Percentiles rank a stretch among this genome's conserved stretches.
These are phyloP conservation scores for Dilophus febrilis DNA, from an alignment of 2,888 invertebrate genomes.

Conservation along the genomic window DNA sequence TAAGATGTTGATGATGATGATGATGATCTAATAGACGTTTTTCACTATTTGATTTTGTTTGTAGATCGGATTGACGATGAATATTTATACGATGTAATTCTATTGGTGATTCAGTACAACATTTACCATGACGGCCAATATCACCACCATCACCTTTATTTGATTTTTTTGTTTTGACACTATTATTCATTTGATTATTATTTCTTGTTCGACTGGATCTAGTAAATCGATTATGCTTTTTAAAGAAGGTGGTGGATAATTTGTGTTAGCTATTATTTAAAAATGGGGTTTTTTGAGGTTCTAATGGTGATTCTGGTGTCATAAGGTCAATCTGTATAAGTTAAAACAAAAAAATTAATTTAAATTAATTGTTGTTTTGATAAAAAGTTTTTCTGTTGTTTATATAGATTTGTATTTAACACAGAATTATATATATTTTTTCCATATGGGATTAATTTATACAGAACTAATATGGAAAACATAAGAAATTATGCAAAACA, in stretches of 20 bases:
- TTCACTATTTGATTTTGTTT: background rate
- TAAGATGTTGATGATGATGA: too few species aligned
- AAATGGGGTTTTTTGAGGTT: conserved; percentile 9
- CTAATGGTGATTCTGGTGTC: conserved; percentile 27
- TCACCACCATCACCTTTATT: background rate
- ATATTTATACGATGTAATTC: background rate
- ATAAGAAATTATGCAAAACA: too few species aligned
- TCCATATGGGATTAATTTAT: too few species aligned
- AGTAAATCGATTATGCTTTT: background rate
- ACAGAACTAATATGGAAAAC: too few species aligned
- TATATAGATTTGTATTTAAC: too few species aligned
- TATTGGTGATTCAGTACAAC: background rate
- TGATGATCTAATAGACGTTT: background rate
- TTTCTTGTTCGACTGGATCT: background rate
- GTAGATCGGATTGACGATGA: background rate
- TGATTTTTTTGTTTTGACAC: too few species aligned
- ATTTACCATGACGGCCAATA: background rate
- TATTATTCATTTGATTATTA: background rate
- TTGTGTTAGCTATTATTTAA: conserved; percentile 20
- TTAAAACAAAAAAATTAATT: background rate
- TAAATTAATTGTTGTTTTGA: too few species aligned
- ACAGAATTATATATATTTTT: too few species aligned
- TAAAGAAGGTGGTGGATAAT: conserved; percentile 1
- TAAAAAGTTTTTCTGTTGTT: too few species aligned
- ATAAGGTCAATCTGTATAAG: conserved; percentile 23